Evolutionary conservation across 2,797 vertebrate species (phyloP), one percentile per base, ranked within the genome.

Genomic region (Eulemur albifrons): DNA sequence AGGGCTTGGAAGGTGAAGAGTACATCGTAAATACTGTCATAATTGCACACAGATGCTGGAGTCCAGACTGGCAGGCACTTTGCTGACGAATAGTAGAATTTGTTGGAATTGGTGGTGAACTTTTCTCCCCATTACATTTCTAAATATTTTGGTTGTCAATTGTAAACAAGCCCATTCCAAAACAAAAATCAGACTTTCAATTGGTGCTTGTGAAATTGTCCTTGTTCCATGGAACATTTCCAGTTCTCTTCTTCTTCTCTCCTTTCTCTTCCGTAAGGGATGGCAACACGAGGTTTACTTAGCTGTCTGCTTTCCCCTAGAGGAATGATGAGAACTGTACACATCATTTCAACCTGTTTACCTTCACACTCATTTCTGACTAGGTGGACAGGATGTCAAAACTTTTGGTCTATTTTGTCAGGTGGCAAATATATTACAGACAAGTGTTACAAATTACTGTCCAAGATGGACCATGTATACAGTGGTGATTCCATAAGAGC

Each of bases 121-220:
- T 97, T 97, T 94, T 73, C 89, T 96, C 70, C 77, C 65, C 69
- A 43, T 88, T 79, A 30, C 77, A 89, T 96, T 82, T 97, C 97
- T 95, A 97, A 97, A 97, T 97, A 96, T 96, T 98, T 97, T 96
- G 96, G 72, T 90, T 96, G 96, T 95, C 73, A 61, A n/a, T 75
- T 96, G 67, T 96, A 97, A 96, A 97, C 94, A 97, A 95, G 65
- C 45, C 79, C 54, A 80, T 97, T 96, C 81, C 9, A n/a, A 93
- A 96, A 77, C 81, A 94, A 89, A 93, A 94, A 45, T 54, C 77
- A 88, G 52, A 57, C 35, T 80, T 63, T 75, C 69, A 63, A 80
- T 57, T 65, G 86, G 84, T 82, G 76, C 72, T 94, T 86, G 70
- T 38, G 85, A 94, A 95, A 88, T 65, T 50, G 18, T 72, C 75